phyloP scores from a whole-genome alignment of 2,888 invertebrate genomes.

The Serrognathus titanus region DNA sequence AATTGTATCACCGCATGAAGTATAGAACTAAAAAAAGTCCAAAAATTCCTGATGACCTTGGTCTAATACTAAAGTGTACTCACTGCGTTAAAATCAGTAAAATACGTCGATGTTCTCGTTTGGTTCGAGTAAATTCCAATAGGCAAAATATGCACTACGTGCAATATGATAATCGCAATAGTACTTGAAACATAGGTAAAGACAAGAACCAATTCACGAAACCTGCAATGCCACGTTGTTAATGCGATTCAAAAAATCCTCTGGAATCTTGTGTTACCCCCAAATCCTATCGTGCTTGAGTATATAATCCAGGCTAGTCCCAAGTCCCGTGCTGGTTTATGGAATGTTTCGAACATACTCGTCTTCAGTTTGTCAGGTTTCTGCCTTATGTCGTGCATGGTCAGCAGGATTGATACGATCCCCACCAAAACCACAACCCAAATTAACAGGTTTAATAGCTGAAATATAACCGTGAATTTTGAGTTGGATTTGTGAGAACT shows the following conservation, averaged over 20 bases:
- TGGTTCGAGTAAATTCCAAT: neutral
- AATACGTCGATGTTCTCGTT: neutral
- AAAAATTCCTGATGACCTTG: neutral
- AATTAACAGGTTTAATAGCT: constrained; percentile 14
- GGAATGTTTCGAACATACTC: constrained; percentile 16
- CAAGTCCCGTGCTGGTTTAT: constrained; percentile 14
- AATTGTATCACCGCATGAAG: neutral
- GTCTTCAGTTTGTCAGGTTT: constrained; percentile 5
- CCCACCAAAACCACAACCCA: constrained; percentile 14
- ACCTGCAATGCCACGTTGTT: neutral
- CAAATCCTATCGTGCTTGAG: constrained; percentile 16
- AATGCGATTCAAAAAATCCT: too few relatives aligned
- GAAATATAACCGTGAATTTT: neutral
- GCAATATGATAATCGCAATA: neutral
- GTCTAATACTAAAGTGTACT: neutral
- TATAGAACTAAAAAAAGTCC: neutral
- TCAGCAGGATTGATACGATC: constrained; percentile 16
- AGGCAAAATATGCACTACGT: neutral
- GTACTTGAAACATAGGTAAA: neutral
- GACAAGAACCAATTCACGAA: constrained; percentile 1
- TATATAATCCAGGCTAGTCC: constrained; percentile 17
- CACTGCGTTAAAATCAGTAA: neutral
- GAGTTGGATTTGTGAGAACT: neutral
- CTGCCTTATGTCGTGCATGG: constrained; percentile 12
- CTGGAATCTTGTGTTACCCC: constrained; percentile 1